A percentile compares a stretch with the other conserved stretches of the same genome.
Conservation (phyloP, 2,797 vertebrate genomes). For the Phyllotis vaccarum region DNA sequence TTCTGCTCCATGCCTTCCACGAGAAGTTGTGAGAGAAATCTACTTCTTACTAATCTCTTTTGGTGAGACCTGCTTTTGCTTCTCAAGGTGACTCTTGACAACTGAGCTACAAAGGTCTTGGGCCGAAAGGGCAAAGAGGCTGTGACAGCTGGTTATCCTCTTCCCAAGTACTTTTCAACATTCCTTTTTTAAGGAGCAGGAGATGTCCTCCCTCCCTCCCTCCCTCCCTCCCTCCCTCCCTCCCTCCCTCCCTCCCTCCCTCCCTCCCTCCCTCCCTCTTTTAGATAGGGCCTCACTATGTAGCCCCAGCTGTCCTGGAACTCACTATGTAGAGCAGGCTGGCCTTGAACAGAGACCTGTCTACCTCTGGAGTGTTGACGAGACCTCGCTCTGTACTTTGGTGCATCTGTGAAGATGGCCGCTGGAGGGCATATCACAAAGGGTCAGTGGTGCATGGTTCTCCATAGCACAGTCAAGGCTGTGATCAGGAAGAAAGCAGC, state of each 20-base stretch:
- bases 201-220: no score
- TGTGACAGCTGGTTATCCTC: not conserved
- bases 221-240: not conserved
- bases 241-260: fast-evolving
- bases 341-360: not conserved
- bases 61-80: not conserved
- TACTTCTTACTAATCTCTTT: constrained; percentile 30
- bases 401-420: not conserved
- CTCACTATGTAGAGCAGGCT: not conserved
- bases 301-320: not conserved
- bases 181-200: no score
- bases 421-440: not conserved
- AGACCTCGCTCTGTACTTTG: not conserved
- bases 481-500: not conserved
- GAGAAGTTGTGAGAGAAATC: not conserved
- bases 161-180: no score
- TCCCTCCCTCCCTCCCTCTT: not conserved
- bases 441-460: not conserved
- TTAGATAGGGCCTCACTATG: not conserved
- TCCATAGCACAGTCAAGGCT: not conserved
- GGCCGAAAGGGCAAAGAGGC: not conserved
- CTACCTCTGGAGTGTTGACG: not conserved
- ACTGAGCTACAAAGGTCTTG: not conserved
- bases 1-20: not conserved
- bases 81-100: not conserved